A percentile compares a stretch with the other conserved stretches of the same genome.
Conservation (phyloP, 1,140 invertebrate genomes). For the Oryzaephilus surinamensis region DNA sequence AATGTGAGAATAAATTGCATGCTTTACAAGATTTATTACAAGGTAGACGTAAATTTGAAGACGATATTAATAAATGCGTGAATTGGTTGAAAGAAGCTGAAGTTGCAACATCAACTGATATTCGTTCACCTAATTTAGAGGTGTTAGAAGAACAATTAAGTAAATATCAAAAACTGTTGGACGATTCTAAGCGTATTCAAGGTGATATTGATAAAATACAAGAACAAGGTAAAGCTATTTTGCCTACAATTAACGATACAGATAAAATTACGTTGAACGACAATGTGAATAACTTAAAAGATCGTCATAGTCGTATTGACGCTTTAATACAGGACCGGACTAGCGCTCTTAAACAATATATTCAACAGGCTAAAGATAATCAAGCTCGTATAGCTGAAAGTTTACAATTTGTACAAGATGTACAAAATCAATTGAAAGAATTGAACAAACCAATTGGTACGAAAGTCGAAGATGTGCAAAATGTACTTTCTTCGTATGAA, state of each 20-base stretch:
- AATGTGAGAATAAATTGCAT: constrained; percentile 61
- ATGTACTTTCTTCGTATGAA: constrained; percentile 66
- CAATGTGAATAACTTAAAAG: constrained; percentile 62
- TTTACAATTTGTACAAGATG: constrained; percentile 63
- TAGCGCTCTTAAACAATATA: constrained; percentile 56
- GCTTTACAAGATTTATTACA: constrained; percentile 61
- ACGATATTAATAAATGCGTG: constrained; percentile 64
- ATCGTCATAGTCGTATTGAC: constrained; percentile 62
- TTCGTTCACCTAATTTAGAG: constrained; percentile 64
- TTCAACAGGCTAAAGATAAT: constrained; percentile 68
- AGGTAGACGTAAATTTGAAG: constrained; percentile 68
- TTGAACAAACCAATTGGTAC: constrained; percentile 76
- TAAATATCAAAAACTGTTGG: constrained; percentile 70
- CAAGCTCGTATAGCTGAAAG: constrained; percentile 67
- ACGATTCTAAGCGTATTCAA: constrained; percentile 60
- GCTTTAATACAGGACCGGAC: constrained; percentile 65
- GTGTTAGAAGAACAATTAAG: constrained; percentile 73
- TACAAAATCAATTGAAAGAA: constrained; percentile 72
- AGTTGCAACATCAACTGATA: constrained; percentile 67
- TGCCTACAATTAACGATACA: constrained; percentile 70
- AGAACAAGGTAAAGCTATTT: constrained; percentile 68
- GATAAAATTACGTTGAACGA: constrained; percentile 73
- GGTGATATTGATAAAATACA: constrained; percentile 61
- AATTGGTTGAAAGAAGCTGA: constrained; percentile 83
- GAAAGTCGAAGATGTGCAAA: constrained; percentile 73